Evolutionary conservation across 1,140 invertebrate species (phyloP).

Genomic region (Sarcophaga peregrina): DNA sequence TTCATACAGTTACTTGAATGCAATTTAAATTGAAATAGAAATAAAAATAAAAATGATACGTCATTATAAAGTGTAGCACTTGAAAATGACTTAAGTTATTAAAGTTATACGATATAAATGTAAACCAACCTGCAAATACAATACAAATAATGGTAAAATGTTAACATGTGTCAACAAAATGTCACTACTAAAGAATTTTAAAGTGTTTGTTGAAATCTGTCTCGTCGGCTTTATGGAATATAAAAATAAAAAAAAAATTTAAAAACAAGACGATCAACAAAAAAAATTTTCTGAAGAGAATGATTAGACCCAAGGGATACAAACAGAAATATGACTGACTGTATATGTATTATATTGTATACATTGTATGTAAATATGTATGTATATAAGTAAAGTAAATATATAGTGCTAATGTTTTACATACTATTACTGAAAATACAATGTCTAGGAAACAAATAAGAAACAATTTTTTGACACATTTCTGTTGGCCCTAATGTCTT

Average conservation of each 20-base stretch:
- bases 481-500: background rate
- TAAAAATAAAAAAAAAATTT: background rate
- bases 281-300: background rate
- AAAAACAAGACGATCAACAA: background rate
- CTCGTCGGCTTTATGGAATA: background rate
- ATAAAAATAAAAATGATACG: too few species aligned
- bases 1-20: too few species aligned
- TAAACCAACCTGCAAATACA: background rate
- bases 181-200: background rate
- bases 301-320: background rate
- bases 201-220: constrained; percentile 14
- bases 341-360: too few species aligned
- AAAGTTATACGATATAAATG: too few species aligned
- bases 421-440: background rate
- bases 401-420: background rate
- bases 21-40: too few species aligned
- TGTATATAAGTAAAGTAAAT: background rate
- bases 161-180: background rate
- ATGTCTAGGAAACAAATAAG: background rate
- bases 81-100: too few species aligned
- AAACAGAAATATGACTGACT: too few species aligned
- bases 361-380: background rate
- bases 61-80: too few species aligned
- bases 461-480: constrained; percentile 15
- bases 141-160: constrained; percentile 1